A percentile compares a stretch with the other conserved stretches of the same genome.
These are phyloP conservation scores for Ophion ventricosus DNA, from an alignment of 2,888 invertebrate genomes.

Conservation along the genomic window DNA sequence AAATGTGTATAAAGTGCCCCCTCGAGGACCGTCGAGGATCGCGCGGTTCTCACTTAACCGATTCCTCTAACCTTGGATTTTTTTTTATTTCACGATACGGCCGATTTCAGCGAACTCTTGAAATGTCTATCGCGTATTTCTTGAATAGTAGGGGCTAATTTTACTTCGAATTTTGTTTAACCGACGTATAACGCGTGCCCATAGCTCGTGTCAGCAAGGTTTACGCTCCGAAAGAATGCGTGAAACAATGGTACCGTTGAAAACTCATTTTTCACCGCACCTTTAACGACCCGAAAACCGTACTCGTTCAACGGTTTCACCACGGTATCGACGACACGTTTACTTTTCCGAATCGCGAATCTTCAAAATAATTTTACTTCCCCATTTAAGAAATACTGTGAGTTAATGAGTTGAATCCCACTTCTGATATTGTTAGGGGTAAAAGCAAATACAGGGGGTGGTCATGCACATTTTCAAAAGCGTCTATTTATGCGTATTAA, in stretches of 20 bases:
- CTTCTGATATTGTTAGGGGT: too few relatives aligned
- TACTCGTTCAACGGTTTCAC: background rate
- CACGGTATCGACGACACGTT: background rate
- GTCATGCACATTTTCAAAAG: too few relatives aligned
- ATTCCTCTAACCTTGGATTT: too few relatives aligned
- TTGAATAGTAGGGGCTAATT: background rate
- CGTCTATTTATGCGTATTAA: too few relatives aligned
- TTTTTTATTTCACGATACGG: background rate
- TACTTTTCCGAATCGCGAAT: constrained; percentile 2
- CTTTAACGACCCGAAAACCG: background rate
- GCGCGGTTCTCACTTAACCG: background rate
- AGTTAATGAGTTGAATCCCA: background rate
- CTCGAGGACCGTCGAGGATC: background rate
- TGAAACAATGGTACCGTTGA: background rate
- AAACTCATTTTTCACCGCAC: background rate
- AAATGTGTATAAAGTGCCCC: background rate
- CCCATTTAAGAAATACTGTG: background rate
- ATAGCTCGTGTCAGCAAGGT: background rate
- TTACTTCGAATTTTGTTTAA: background rate
- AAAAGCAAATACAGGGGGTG: too few relatives aligned
- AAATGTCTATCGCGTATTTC: background rate
- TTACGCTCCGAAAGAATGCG: background rate
- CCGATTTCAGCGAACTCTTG: background rate
- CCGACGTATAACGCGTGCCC: background rate
- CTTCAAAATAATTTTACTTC: background rate